A percentile compares a stretch with the other conserved stretches of the same genome.
Conservation (phyloP, 2,797 vertebrate species). For the Emydoidea blandingii region DNA sequence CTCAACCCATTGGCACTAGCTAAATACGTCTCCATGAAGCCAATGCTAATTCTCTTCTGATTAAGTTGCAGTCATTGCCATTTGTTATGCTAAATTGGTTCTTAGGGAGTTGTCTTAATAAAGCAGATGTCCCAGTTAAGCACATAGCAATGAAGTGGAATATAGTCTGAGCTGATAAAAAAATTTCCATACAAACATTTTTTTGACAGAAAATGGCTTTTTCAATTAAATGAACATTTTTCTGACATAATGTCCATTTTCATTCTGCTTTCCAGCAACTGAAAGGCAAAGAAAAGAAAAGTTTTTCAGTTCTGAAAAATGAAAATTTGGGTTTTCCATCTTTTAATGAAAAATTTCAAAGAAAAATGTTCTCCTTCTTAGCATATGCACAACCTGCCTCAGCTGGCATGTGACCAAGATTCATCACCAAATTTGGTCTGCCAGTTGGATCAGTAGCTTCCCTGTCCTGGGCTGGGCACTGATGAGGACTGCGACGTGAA, state of each 20-base stretch:
- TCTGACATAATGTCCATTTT: not conserved
- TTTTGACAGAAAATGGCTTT: not conserved
- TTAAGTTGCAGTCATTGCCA: not conserved
- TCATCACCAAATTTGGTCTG: no score
- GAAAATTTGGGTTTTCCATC: not conserved
- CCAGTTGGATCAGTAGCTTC: no score
- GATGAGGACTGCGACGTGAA: no score
- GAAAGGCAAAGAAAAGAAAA: not conserved
- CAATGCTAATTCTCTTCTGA: slow-evolving; percentile 11
- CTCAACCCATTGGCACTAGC: not conserved
- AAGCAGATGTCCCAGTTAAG: slow-evolving; percentile 22
- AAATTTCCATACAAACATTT: not conserved
- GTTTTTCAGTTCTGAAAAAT: not conserved
- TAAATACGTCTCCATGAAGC: not conserved
- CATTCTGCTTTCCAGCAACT: slow-evolving; percentile 9
- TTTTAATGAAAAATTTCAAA: not conserved
- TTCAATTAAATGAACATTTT: not conserved
- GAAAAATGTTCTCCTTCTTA: not conserved
- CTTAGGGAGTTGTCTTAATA: slow-evolving; percentile 31
- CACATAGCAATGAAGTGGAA: not conserved
- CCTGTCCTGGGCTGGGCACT: no score
- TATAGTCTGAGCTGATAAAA: not conserved
- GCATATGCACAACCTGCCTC: no score
- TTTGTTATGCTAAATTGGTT: slow-evolving; percentile 15
- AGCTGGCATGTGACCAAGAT: no score